Percentiles rank a stretch among this genome's conserved stretches.
phyloP scores from a whole-genome alignment of 2,888 invertebrate genomes.

The Scaptomyza polygonia region DNA sequence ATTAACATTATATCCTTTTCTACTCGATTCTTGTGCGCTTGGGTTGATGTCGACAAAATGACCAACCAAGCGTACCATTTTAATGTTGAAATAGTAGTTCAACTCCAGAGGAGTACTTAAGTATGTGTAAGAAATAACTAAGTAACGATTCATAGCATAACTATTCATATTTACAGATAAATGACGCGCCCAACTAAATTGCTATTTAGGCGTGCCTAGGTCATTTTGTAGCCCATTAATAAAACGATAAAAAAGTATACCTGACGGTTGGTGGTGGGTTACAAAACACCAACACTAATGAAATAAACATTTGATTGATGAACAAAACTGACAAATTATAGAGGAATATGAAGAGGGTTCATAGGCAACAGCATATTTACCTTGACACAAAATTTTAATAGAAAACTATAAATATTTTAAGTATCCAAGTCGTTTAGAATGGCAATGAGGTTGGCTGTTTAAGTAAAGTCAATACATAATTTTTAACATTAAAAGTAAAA shows the following conservation, averaged over 20 bases:
- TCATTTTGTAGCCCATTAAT: conserved; percentile 60
- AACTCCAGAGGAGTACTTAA: not conserved
- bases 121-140: not conserved
- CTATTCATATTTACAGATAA: conserved; percentile 54
- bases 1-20: conserved; percentile 42
- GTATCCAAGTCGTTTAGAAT: not conserved
- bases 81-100: not conserved
- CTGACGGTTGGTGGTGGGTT: not conserved
- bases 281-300: conserved; percentile 32
- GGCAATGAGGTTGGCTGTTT: too few species aligned
- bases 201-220: conserved; percentile 44
- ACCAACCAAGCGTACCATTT: conserved; percentile 2
- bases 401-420: not conserved
- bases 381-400: not conserved
- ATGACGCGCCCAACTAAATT: conserved; percentile 37
- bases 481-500: too few species aligned
- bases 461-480: too few species aligned
- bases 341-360: conserved; percentile 12
- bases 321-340: conserved; percentile 34
- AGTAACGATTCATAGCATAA: not conserved
- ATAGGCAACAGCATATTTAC: not conserved
- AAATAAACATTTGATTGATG: conserved; percentile 63
- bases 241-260: conserved; percentile 23
- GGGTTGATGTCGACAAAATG: conserved; percentile 26
- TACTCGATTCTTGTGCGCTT: conserved; percentile 38